Conservation (phyloP, 2,888 invertebrate species). For the Neoaliturus tenellus region DNA sequence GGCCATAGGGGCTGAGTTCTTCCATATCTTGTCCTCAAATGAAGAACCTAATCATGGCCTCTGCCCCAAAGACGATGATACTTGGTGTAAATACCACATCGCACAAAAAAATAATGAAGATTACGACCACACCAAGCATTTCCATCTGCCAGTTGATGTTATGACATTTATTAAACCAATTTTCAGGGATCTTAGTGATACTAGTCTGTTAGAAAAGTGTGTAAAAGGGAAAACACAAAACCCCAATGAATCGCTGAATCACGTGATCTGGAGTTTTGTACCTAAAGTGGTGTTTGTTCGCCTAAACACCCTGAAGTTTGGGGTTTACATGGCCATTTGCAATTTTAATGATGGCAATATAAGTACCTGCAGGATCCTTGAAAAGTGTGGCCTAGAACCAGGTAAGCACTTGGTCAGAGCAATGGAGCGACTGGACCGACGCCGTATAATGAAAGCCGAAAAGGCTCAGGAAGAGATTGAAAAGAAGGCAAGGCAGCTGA, state of each 20-base stretch:
- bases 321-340: slow-evolving; percentile 17
- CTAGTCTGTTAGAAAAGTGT: slow-evolving; percentile 23
- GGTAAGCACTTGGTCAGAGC: background rate
- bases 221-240: slow-evolving; percentile 46
- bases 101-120: background rate
- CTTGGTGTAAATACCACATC: slow-evolving; percentile 6
- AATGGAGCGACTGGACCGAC: slow-evolving; percentile 8
- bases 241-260: slow-evolving; percentile 32
- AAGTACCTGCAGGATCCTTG: background rate
- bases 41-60: background rate
- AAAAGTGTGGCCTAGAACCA: background rate
- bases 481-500: slow-evolving; percentile 25
- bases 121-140: slow-evolving; percentile 11
- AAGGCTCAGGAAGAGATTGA: background rate
- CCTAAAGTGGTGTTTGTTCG: slow-evolving; percentile 49
- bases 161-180: slow-evolving; percentile 41
- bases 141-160: slow-evolving; percentile 30
- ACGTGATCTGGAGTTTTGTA: slow-evolving; percentile 41
- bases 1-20: slow-evolving; percentile 66
- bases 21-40: slow-evolving; percentile 57
- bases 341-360: slow-evolving; percentile 26
- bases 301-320: background rate
- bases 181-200: slow-evolving; percentile 11
- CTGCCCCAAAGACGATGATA: background rate
- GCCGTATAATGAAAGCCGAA: background rate